These are phyloP conservation scores for Semotilus atromaculatus DNA, from an alignment of 2,797 vertebrate species.

Conservation along the genomic window DNA sequence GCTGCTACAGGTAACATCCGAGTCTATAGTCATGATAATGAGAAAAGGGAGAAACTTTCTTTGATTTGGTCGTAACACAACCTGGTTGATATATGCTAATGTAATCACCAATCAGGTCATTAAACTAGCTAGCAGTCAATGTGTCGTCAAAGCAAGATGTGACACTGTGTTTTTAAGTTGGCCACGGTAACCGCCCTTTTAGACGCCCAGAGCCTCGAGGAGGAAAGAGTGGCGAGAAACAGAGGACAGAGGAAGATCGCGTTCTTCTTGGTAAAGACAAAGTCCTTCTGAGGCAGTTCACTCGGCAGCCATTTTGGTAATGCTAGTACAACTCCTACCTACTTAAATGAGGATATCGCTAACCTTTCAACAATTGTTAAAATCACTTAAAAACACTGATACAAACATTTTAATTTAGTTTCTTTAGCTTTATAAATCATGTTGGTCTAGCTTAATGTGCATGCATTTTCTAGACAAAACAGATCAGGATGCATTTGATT, in stretches of 20 bases:
- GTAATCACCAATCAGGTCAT: conserved; percentile 46
- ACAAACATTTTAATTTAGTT: background rate
- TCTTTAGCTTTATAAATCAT: background rate
- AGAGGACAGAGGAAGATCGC: conserved; percentile 42
- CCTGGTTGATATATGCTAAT: conserved; percentile 67
- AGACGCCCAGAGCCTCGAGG: conserved; percentile 2
- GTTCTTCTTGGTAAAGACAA: background rate
- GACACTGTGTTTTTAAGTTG: conserved; percentile 12
- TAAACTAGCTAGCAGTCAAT: conserved; percentile 6
- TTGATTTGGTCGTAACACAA: conserved; percentile 59
- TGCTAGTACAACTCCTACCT: background rate
- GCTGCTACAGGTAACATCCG: conserved; percentile 68
- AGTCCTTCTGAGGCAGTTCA: conserved; percentile 18
- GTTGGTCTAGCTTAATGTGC: conserved; percentile 4
- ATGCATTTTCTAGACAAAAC: conserved; percentile 13
- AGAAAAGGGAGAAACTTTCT: background rate
- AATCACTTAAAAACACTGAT: background rate
- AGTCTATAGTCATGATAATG: conserved; percentile 26
- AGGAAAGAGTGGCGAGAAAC: conserved; percentile 18
- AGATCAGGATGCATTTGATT: background rate
- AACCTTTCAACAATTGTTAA: background rate
- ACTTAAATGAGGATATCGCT: background rate
- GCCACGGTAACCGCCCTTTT: background rate
- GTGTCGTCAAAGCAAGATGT: background rate
- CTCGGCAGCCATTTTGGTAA: background rate